Conservation (phyloP, 2,888 invertebrate genomes). For the Cancer borealis region DNA sequence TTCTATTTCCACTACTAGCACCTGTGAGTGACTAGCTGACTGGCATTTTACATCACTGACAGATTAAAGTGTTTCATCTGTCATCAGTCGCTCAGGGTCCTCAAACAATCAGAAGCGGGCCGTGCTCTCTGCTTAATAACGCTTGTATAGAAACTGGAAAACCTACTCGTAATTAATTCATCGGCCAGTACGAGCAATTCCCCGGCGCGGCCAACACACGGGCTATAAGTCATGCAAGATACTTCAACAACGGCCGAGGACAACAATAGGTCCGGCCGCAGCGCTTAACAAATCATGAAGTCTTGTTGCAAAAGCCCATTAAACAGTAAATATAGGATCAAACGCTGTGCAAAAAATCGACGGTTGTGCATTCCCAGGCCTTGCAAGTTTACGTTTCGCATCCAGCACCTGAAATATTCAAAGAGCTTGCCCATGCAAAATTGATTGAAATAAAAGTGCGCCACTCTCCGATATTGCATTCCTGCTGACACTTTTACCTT, state of each 20-base stretch:
- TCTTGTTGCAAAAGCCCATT: conserved; percentile 59
- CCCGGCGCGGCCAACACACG: not conserved
- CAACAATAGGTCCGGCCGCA: conserved; percentile 48
- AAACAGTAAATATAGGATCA: conserved; percentile 59
- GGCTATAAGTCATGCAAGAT: conserved; percentile 35
- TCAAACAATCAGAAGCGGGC: conserved; percentile 23
- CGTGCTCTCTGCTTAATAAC: conserved; percentile 44
- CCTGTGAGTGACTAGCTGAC: not conserved
- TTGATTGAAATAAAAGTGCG: conserved; percentile 73
- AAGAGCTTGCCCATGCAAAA: conserved; percentile 73
- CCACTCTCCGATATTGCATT: conserved; percentile 74
- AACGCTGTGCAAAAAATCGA: conserved; percentile 39
- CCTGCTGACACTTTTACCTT: conserved; percentile 71
- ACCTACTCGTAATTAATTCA: conserved; percentile 26
- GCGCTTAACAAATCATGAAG: conserved; percentile 56
- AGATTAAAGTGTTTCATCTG: not conserved
- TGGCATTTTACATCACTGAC: not conserved
- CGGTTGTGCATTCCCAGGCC: conserved; percentile 69
- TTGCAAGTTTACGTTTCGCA: conserved; percentile 70
- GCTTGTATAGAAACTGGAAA: conserved; percentile 21
- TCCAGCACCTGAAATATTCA: conserved; percentile 72
- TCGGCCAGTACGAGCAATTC: conserved; percentile 26
- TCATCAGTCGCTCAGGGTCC: conserved; percentile 26
- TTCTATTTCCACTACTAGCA: not conserved
- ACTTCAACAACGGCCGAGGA: conserved; percentile 5